phyloP scores from a whole-genome alignment of 2,888 invertebrate species.

The Leptodirus hochenwartii region DNA sequence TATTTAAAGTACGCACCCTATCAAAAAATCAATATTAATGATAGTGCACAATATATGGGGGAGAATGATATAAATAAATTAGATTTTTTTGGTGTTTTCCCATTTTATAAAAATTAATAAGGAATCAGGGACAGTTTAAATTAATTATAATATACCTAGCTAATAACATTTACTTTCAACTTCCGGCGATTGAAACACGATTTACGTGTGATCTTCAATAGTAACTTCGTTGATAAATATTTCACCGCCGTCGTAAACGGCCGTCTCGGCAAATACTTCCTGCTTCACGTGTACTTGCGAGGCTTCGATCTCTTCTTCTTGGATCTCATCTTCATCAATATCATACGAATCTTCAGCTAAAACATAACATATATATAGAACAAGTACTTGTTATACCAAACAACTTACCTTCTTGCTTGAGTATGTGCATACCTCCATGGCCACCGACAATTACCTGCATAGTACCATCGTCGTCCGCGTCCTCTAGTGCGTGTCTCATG shows the following conservation, averaged over 20 bases:
- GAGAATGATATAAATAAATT: too few species aligned
- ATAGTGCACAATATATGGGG: too few species aligned
- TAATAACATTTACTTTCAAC: too few species aligned
- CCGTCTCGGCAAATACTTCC: slow-evolving; percentile 19
- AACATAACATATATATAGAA: too few species aligned
- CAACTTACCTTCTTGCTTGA: slow-evolving; percentile 3
- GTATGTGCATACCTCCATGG: slow-evolving; percentile 10
- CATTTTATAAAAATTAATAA: too few species aligned
- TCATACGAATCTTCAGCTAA: neutral
- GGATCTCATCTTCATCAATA: slow-evolving; percentile 12
- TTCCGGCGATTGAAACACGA: too few species aligned
- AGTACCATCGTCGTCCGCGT: slow-evolving; percentile 12
- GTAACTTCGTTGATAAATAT: slow-evolving; percentile 25
- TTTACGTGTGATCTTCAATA: slow-evolving; percentile 22
- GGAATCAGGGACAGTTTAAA: too few species aligned
- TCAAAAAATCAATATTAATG: too few species aligned
- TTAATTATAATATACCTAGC: too few species aligned
- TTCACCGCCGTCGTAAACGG: slow-evolving; percentile 18
- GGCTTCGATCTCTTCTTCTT: slow-evolving; percentile 15
- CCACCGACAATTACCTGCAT: slow-evolving; percentile 6
- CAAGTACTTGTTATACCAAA: too few species aligned
- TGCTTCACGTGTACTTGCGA: slow-evolving; percentile 21
- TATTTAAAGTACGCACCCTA: too few species aligned
- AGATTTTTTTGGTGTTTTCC: too few species aligned
- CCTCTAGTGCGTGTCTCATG: slow-evolving; percentile 13